These are phyloP conservation scores for Callipepla squamata DNA, from an alignment of 2,113 vertebrate genomes.

Conservation along the genomic window DNA sequence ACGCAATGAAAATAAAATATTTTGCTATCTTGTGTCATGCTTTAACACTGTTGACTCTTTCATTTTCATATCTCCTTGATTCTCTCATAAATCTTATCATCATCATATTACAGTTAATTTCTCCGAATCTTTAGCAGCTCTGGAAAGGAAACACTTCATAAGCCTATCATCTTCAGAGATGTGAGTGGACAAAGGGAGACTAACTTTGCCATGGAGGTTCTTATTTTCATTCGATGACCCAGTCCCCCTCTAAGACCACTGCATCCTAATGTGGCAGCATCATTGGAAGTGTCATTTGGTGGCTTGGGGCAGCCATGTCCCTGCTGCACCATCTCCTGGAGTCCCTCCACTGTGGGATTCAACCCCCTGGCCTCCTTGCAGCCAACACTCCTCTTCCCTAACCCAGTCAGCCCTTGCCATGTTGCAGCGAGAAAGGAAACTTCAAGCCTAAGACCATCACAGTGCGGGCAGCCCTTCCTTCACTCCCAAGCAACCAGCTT, in stretches of 20 bases:
- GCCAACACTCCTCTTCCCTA: not conserved
- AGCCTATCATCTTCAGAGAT: not conserved
- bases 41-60: conserved; percentile 20
- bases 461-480: not conserved
- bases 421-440: not conserved
- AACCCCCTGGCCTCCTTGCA: not conserved
- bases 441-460: not conserved
- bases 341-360: not conserved
- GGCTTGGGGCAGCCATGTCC: not conserved
- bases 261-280: not conserved
- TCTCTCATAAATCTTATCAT: conserved; percentile 28
- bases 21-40: conserved; percentile 9
- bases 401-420: not conserved
- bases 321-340: not conserved
- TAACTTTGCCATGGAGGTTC: not conserved
- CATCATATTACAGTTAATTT: conserved; percentile 31
- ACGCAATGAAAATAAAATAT: conserved; percentile 44
- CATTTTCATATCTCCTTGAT: conserved; percentile 20
- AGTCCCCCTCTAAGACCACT: accelerated
- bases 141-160: conserved; percentile 1
- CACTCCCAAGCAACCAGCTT: not conserved
- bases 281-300: not conserved
- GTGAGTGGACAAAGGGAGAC: not conserved
- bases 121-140: not conserved
- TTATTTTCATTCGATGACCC: not conserved